Conservation (phyloP, 2,797 vertebrate species). For the Melanotaenia boesemani region DNA sequence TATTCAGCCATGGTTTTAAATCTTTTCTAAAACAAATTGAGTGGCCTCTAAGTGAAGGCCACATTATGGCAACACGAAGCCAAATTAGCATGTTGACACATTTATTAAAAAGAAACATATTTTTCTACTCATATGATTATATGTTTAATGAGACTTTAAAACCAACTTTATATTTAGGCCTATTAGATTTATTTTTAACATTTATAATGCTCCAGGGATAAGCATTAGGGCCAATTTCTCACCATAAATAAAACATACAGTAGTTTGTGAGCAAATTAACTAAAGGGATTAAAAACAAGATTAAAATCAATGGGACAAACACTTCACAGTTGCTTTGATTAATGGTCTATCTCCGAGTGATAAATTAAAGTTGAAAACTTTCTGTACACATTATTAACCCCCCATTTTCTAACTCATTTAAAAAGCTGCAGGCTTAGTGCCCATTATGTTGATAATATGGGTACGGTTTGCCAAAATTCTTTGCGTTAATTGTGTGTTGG, state of each 20-base stretch:
- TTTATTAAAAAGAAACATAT: background rate
- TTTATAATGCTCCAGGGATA: slow-evolving; percentile 1
- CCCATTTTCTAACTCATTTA: slow-evolving; percentile 87
- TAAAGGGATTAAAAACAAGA: slow-evolving; percentile 82
- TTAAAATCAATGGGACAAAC: slow-evolving; percentile 90
- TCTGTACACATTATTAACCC: slow-evolving; percentile 84
- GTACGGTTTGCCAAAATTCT: slow-evolving; percentile 85
- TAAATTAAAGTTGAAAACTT: slow-evolving; percentile 88
- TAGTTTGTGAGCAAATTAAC: slow-evolving; percentile 68
- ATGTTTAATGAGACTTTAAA: background rate
- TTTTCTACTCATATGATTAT: background rate
- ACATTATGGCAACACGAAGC: background rate
- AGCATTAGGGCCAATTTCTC: slow-evolving; percentile 18
- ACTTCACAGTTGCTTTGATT: slow-evolving; percentile 80
- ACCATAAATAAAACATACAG: slow-evolving; percentile 21
- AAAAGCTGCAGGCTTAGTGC: slow-evolving; percentile 85
- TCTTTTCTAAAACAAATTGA: slow-evolving; percentile 5
- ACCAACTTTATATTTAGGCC: slow-evolving; percentile 11
- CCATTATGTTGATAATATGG: slow-evolving; percentile 87
- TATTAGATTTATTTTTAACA: slow-evolving; percentile 8
- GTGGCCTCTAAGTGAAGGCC: background rate
- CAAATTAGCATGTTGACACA: background rate
- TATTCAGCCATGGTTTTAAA: slow-evolving; percentile 4
- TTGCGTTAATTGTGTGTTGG: slow-evolving; percentile 95
- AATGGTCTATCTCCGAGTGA: slow-evolving; percentile 75